Percentiles rank a stretch among this genome's conserved stretches.
Conservation (phyloP, 1,140 invertebrate genomes). For the Euura saliciscinereae region DNA sequence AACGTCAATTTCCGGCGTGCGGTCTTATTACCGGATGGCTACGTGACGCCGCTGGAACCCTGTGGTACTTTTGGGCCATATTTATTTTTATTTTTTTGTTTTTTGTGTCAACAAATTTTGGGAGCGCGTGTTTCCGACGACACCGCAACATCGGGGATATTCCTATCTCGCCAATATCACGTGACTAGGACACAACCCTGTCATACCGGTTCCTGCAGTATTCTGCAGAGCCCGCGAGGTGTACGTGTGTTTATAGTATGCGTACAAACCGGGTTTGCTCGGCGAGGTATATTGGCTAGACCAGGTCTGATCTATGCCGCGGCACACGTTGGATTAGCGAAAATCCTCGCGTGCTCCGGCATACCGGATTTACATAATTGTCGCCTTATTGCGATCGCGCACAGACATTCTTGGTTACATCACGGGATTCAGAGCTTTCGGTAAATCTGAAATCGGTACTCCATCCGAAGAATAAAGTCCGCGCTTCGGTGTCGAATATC, state of each 20-base stretch:
- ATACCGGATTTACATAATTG: slow-evolving; percentile 36
- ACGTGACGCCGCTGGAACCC: background rate
- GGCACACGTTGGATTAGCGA: slow-evolving; percentile 35
- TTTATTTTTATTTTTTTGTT: background rate
- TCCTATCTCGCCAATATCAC: background rate
- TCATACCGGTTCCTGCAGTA: too few relatives aligned
- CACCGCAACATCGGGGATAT: background rate
- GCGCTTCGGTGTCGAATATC: too few relatives aligned
- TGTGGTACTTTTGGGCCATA: background rate
- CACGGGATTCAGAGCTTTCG: too few relatives aligned
- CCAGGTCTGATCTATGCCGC: slow-evolving; percentile 32
- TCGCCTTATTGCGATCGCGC: slow-evolving; percentile 24
- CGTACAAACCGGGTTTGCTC: background rate
- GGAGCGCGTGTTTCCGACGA: too few relatives aligned
- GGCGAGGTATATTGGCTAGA: background rate
- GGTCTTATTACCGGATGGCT: background rate
- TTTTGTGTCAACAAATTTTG: too few relatives aligned
- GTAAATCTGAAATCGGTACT: too few relatives aligned
- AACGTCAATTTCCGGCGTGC: background rate
- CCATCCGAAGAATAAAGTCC: too few relatives aligned
- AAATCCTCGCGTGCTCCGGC: slow-evolving; percentile 28
- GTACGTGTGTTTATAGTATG: background rate
- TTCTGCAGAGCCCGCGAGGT: too few relatives aligned
- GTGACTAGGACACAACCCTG: background rate
- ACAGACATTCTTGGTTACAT: background rate